These are phyloP conservation scores for Oryzias woworae DNA, from an alignment of 2,113 vertebrate genomes.

Conservation along the genomic window DNA sequence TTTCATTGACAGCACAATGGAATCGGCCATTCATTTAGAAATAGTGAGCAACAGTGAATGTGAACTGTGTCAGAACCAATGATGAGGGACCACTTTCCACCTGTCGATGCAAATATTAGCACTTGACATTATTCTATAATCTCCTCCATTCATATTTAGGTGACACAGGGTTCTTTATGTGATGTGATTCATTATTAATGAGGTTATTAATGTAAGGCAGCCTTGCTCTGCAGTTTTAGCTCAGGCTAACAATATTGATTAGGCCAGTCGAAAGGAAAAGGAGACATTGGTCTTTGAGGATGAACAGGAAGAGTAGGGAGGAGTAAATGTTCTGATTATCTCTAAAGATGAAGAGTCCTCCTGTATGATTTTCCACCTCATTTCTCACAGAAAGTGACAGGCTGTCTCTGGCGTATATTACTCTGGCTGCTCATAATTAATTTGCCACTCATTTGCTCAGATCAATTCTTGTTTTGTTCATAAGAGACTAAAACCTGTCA, in stretches of 20 bases:
- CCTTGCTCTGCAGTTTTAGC: constrained; percentile 40
- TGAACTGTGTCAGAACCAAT: constrained; percentile 11
- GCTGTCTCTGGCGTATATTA: constrained; percentile 60
- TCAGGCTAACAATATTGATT: constrained; percentile 62
- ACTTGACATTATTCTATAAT: constrained; percentile 42
- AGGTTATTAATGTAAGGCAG: constrained; percentile 56
- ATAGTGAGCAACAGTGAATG: constrained; percentile 15
- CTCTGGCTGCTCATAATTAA: constrained; percentile 66
- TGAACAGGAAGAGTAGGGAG: constrained; percentile 25
- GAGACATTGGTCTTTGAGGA: constrained; percentile 45
- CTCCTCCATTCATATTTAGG: constrained; percentile 53
- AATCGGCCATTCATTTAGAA: constrained; percentile 26
- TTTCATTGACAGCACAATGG: constrained; percentile 13
- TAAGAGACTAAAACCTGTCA: constrained; percentile 25
- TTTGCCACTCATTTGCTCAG: constrained; percentile 62
- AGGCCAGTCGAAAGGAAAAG: constrained; percentile 22
- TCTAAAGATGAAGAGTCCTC: constrained; percentile 51
- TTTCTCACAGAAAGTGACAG: constrained; percentile 56
- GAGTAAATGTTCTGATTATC: constrained; percentile 38
- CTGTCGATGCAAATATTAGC: constrained; percentile 42
- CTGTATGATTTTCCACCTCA: constrained; percentile 48
- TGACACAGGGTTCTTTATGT: constrained; percentile 44
- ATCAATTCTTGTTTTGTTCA: constrained; percentile 58
- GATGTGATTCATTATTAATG: constrained; percentile 71
- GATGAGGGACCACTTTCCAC: constrained; percentile 37